phyloP scores from a whole-genome alignment of 2,888 invertebrate genomes.

The Stenotaenia linearis region DNA sequence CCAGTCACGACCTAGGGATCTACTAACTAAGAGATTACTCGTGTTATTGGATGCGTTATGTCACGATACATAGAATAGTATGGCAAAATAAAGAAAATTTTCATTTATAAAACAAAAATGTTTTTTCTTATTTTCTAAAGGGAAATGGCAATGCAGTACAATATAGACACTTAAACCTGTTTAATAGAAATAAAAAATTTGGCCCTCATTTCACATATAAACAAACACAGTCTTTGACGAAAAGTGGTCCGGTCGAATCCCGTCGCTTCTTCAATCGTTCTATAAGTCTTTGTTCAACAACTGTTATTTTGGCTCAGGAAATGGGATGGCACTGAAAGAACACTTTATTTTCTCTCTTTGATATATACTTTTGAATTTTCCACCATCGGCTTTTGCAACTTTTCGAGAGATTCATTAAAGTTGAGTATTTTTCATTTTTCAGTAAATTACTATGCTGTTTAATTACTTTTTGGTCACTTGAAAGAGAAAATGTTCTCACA shows the following conservation, averaged over 20 bases:
- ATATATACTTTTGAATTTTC: background rate
- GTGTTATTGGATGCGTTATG: too few species aligned
- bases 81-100: too few species aligned
- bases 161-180: background rate
- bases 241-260: background rate
- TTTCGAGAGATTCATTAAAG: background rate
- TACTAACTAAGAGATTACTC: too few species aligned
- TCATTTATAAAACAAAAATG: too few species aligned
- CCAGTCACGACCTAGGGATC: too few species aligned
- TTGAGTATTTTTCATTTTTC: background rate
- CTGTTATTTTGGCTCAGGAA: background rate
- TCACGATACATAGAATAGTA: too few species aligned
- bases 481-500: background rate
- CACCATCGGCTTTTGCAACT: background rate
- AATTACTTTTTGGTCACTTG: background rate
- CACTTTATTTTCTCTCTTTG: background rate
- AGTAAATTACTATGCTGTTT: background rate
- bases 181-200: background rate
- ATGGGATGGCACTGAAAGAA: slow-evolving; percentile 15
- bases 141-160: background rate
- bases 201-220: background rate
- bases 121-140: too few species aligned
- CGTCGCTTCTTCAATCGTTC: background rate
- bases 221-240: background rate
- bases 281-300: background rate